Conservation (phyloP, 2,888 invertebrate genomes). For the Dasypolia templi region DNA sequence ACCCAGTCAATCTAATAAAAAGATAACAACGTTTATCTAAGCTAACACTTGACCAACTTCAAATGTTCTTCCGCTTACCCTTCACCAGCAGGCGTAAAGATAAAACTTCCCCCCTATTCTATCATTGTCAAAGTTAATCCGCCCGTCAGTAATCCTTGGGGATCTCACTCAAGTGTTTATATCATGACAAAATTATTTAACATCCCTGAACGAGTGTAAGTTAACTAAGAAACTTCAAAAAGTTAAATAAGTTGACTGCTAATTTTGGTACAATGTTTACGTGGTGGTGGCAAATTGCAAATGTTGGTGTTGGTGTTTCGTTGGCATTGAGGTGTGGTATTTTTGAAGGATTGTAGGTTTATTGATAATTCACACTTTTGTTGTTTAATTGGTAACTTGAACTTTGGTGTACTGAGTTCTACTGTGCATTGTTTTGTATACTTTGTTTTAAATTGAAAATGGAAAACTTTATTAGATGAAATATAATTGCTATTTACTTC, state of each 20-base stretch:
- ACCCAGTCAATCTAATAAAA: slow-evolving; percentile 31
- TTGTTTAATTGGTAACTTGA: neutral
- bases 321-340: slow-evolving; percentile 7
- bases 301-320: slow-evolving; percentile 51
- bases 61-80: slow-evolving; percentile 29
- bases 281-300: slow-evolving; percentile 41
- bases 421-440: too few species aligned
- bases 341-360: neutral
- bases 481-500: neutral
- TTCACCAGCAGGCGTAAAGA: slow-evolving; percentile 41
- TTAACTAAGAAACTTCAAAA: slow-evolving; percentile 68
- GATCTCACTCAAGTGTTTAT: slow-evolving; percentile 64
- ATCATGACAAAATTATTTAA: slow-evolving; percentile 70
- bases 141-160: slow-evolving; percentile 52
- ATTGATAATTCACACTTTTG: neutral
- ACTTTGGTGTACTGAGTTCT: neutral
- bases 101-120: slow-evolving; percentile 51
- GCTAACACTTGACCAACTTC: slow-evolving; percentile 52
- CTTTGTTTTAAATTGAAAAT: neutral
- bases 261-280: slow-evolving; percentile 44
- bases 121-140: slow-evolving; percentile 66
- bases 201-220: slow-evolving; percentile 61
- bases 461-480: neutral
- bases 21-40: slow-evolving; percentile 35
- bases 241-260: slow-evolving; percentile 66